These are phyloP conservation scores for Albula goreensis DNA, from an alignment of 2,113 vertebrate species.

Conservation along the genomic window DNA sequence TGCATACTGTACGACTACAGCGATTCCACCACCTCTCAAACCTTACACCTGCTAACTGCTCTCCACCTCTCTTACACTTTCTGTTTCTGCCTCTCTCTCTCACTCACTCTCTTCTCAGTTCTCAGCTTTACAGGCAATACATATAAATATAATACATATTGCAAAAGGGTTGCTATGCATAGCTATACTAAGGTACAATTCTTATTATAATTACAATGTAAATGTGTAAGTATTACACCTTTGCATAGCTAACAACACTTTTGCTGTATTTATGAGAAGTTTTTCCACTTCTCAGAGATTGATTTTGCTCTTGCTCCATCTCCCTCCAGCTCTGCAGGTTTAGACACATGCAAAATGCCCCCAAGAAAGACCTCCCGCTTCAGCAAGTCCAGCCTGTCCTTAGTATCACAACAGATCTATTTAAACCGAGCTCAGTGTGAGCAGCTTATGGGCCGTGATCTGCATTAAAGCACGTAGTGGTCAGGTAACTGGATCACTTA, in stretches of 20 bases:
- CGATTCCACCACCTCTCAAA: background rate
- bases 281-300: too few species aligned
- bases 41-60: background rate
- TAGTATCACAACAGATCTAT: background rate
- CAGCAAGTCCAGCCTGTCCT: background rate
- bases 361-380: background rate
- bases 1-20: background rate
- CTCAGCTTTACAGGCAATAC: background rate
- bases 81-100: background rate
- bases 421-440: background rate
- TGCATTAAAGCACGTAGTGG: background rate
- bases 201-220: too few species aligned
- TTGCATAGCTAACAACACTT: too few species aligned
- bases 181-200: too few species aligned
- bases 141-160: too few species aligned
- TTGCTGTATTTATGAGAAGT: too few species aligned
- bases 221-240: too few species aligned
- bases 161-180: too few species aligned
- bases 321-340: background rate
- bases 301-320: background rate
- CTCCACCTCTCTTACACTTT: background rate
- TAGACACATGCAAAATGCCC: background rate
- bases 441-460: background rate
- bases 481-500: background rate
- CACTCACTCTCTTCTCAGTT: background rate